phyloP scores from a whole-genome alignment of 92 coral and sea anemone genomes.

The Metridium senile region DNA sequence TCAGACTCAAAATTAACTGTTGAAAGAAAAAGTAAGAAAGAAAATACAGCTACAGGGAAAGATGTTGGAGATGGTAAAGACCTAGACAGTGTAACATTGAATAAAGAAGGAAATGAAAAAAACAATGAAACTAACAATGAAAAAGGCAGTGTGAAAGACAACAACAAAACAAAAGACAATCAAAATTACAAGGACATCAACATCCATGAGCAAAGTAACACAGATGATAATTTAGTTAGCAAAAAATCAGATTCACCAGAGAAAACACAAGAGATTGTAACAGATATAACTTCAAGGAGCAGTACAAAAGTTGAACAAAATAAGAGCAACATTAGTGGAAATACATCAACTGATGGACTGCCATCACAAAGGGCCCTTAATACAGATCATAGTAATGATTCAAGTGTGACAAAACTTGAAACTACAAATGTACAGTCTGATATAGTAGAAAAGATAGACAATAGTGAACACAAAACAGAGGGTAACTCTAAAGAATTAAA shows the following conservation, averaged over 20 bases:
- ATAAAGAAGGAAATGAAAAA: neutral
- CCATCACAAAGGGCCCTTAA: neutral
- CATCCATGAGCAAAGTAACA: neutral
- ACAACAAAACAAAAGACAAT: neutral
- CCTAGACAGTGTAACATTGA: neutral
- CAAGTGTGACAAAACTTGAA: neutral
- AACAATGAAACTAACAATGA: neutral
- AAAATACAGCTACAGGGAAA: neutral
- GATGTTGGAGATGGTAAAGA: neutral
- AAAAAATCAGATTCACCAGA: neutral
- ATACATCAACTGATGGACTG: too few relatives aligned
- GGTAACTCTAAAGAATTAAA: neutral
- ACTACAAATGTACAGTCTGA: neutral
- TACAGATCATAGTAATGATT: neutral
- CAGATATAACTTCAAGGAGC: neutral
- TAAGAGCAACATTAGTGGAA: neutral
- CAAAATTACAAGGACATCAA: neutral
- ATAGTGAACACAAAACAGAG: neutral
- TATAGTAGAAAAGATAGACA: neutral
- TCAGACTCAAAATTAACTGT: conserved; percentile 16
- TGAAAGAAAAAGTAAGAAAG: conserved; percentile 1
- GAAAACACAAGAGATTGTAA: neutral
- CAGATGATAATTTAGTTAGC: neutral
- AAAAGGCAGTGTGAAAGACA: neutral
- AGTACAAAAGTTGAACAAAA: neutral